Conservation (phyloP, 2,888 invertebrate species). For the Platerodrilus igneus region DNA sequence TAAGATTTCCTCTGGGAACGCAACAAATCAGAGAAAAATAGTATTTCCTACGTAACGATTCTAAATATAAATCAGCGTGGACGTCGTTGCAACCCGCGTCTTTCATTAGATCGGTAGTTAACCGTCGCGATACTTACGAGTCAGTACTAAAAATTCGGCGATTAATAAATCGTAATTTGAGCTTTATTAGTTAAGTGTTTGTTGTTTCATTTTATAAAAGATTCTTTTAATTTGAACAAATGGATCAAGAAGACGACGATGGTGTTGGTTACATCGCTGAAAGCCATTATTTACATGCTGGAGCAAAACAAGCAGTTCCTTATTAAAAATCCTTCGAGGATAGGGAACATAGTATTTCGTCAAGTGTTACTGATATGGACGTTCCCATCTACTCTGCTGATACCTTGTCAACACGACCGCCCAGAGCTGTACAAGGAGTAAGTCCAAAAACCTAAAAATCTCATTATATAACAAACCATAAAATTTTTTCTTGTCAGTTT, state of each 20-base stretch:
- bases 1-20: slow-evolving; percentile 18
- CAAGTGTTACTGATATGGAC: slow-evolving; percentile 54
- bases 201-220: too few species aligned
- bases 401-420: slow-evolving; percentile 37
- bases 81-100: slow-evolving; percentile 17
- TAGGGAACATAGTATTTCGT: slow-evolving; percentile 51
- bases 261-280: slow-evolving; percentile 55
- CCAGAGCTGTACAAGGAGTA: slow-evolving; percentile 35
- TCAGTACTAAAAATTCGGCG: slow-evolving; percentile 2
- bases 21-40: slow-evolving; percentile 14
- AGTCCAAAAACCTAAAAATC: too few species aligned
- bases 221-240: slow-evolving; percentile 14
- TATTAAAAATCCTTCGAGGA: slow-evolving; percentile 46
- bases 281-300: slow-evolving; percentile 52
- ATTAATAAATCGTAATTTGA: too few species aligned
- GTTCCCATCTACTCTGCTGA: slow-evolving; percentile 53
- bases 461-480: too few species aligned
- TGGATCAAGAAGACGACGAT: slow-evolving; percentile 45
- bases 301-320: slow-evolving; percentile 42
- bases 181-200: too few species aligned
- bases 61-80: slow-evolving; percentile 18
- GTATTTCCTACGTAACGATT: slow-evolving; percentile 13
- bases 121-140: slow-evolving; percentile 12
- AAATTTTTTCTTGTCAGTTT: too few species aligned
- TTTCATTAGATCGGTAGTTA: slow-evolving; percentile 18